These are phyloP conservation scores for Lamprologus callipterus DNA, from an alignment of 2,113 vertebrate species.

Conservation along the genomic window DNA sequence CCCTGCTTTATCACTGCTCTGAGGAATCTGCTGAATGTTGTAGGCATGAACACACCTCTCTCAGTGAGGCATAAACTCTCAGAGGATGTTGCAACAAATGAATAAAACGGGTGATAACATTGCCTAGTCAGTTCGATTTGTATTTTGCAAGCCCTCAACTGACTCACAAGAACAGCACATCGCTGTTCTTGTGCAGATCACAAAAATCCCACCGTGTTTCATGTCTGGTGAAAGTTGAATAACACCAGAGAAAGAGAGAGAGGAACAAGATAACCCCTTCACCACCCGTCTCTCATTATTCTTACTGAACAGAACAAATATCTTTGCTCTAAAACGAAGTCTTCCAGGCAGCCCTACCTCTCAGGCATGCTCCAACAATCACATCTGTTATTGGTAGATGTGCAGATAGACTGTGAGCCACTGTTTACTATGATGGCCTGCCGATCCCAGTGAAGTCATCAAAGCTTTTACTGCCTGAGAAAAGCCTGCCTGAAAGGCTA, in stretches of 20 bases:
- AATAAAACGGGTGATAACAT: background rate
- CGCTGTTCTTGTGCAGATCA: background rate
- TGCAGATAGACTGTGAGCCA: background rate
- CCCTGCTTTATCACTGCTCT: conserved; percentile 7
- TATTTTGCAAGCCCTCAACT: background rate
- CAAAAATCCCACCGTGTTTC: conserved; percentile 1
- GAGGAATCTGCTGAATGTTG: conserved; percentile 50
- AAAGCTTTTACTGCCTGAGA: background rate
- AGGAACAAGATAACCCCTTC: background rate
- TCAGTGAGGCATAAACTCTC: background rate
- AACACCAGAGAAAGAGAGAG: background rate
- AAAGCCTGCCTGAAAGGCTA: background rate
- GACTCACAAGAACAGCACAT: conserved; percentile 4
- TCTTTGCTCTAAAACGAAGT: background rate
- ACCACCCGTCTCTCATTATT: background rate
- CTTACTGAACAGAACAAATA: background rate
- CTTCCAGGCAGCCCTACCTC: background rate
- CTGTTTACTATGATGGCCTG: background rate
- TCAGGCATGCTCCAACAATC: background rate
- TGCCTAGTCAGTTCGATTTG: background rate
- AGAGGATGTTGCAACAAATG: background rate
- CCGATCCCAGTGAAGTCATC: background rate
- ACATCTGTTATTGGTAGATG: background rate
- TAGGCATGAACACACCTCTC: conserved; percentile 1
- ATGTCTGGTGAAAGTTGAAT: conserved; percentile 1